Percentiles rank a stretch among this genome's conserved stretches.
phyloP scores from a whole-genome alignment of 2,888 invertebrate species.

The Philhelius pedissequus region DNA sequence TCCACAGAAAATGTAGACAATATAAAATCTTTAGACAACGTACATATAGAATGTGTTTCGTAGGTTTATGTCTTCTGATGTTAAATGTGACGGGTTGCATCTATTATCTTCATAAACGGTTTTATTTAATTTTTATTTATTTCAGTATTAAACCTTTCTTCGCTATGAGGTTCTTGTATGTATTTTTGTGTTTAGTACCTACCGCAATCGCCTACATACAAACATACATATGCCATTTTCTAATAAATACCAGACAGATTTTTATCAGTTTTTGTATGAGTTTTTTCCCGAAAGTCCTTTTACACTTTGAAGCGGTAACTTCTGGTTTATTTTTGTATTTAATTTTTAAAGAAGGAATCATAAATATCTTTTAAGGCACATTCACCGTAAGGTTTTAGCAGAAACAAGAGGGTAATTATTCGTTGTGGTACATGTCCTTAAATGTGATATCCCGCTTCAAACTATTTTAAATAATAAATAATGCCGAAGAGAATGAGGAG shows the following conservation, averaged over 20 bases:
- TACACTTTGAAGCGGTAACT: too few relatives aligned
- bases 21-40: constrained; percentile 19
- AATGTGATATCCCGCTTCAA: too few relatives aligned
- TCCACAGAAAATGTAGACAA: constrained; percentile 24
- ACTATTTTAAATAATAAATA: too few relatives aligned
- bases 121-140: neutral
- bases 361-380: too few relatives aligned
- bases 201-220: neutral
- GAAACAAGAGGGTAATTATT: too few relatives aligned
- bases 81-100: constrained; percentile 32
- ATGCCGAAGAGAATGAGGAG: too few relatives aligned
- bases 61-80: neutral
- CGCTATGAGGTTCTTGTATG: neutral
- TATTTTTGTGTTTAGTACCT: neutral
- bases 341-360: too few relatives aligned
- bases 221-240: neutral
- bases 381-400: too few relatives aligned
- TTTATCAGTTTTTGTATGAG: too few relatives aligned
- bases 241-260: neutral
- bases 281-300: too few relatives aligned
- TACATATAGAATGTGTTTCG: neutral
- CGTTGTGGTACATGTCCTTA: too few relatives aligned
- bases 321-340: too few relatives aligned
- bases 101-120: constrained; percentile 31
- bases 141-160: neutral